Evolutionary conservation across 1,140 invertebrate genomes (phyloP).

Genomic region (Holcopasites calliopsidis): DNA sequence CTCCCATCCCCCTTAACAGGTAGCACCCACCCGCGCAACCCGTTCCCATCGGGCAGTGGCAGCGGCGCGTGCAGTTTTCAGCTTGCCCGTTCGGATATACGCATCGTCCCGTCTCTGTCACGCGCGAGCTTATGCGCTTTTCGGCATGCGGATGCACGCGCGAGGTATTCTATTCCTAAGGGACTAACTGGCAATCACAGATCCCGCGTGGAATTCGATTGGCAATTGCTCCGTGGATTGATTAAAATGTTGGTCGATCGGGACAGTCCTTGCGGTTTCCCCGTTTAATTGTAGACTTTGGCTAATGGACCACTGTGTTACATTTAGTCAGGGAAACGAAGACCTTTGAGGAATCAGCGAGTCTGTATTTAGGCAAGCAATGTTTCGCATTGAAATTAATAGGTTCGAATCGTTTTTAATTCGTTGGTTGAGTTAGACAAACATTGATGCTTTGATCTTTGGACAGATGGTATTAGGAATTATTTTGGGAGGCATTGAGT

Average conservation of each 20-base stretch:
- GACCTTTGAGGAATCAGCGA: background rate
- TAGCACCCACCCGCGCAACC: background rate
- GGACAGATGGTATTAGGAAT: no score
- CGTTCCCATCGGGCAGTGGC: background rate
- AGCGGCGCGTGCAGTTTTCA: constrained; percentile 6
- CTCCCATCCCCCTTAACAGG: no score
- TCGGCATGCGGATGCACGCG: constrained; percentile 30
- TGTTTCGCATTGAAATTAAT: no score
- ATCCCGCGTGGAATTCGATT: background rate
- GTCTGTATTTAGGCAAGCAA: no score
- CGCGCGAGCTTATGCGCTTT: constrained; percentile 55
- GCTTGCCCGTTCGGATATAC: background rate
- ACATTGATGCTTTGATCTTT: no score
- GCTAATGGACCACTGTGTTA: background rate
- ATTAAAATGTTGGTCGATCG: background rate
- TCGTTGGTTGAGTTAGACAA: no score
- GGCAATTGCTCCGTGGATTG: background rate
- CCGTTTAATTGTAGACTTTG: background rate
- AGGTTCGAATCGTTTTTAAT: no score
- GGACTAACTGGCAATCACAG: background rate
- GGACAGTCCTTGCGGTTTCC: background rate
- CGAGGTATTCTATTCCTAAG: background rate
- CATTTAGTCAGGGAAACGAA: background rate
- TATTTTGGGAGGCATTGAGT: no score
- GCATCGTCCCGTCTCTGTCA: background rate